Base-by-base conservation (phyloP, 1,140 invertebrate genomes). In the Solen grandis region DNA sequence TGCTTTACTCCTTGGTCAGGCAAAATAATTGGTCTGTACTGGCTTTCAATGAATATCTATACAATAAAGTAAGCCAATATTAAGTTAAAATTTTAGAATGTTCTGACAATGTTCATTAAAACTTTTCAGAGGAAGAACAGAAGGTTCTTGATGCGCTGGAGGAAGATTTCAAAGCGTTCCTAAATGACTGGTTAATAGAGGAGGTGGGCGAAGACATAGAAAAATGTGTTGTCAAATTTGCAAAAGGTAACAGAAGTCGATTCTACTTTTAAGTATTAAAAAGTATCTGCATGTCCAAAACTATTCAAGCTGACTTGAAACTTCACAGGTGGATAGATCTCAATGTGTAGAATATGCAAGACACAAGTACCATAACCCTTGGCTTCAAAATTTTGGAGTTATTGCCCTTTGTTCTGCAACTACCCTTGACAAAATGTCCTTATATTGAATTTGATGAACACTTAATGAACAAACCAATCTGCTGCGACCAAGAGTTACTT, bases 281-380 rank as follows among this genome's bases (percentile, higher is more conserved):
- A 66, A 66, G 63, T 66, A 66, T 66, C 63, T 66, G 63, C 33
- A 66, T 66, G 63, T 66, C 63, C 63, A 66, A 66, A 66, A 66
- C 63, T 66, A 66, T 66, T 66, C 63, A 66, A 66, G 63, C 63
- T 66, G 63, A 66, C 63, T 66, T 66, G 63, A 66, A 66, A 66
- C 63, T 66, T 66, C 63, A 66, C 63, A 66, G 63, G 63, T 66
- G 63, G 63, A 66, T 66, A 66, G 63, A 66, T 66, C 63, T 66
- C 63, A 66, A 66, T 66, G 63, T 66, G 63, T 66, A 66, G 63
- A 66, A 66, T 66, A 66, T 66, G 63, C 63, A 66, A 66, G 63
- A 66, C 63, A 66, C 63, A 66, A 66, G 63, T 31, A 66, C 63
- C 63, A 66, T 66, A 66, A 66, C 63, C 63, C 63, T 66, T 66